Evolutionary conservation across 2,113 vertebrate genomes (phyloP), one percentile per base, ranked within the genome.

Genomic region (Eurypyga helias): DNA sequence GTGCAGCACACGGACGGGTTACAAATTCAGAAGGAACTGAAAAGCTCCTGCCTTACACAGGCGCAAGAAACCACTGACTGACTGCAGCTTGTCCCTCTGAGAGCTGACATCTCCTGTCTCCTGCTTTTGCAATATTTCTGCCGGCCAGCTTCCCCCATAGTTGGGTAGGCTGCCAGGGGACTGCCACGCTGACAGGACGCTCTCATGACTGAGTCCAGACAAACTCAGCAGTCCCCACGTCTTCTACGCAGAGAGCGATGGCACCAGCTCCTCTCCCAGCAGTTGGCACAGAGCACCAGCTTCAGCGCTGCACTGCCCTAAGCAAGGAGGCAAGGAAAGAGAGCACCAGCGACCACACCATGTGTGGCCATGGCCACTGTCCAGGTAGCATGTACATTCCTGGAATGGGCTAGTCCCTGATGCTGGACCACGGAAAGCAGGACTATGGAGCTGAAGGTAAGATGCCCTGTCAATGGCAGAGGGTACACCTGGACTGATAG

Each of bases 281-380:
- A 85, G 34, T 19, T 3, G 2, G 10, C 48, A 49, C 3, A 34
- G 34, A 62, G 43, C 31, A 85, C 0, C 0, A 54, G 33, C 14
- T 41, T 54, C 18, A 67, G n/a, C 31, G 38, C 43, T 61, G 49
- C 49, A 18, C 43, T 55, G 43, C 19, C 13, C 60, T n/a, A 13
- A 34, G 62, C 34, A 49, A 67, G 25, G 25, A 69, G 12, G 3
- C 26, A 36, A 90, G 43, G 23, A 66, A 25, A 16, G 41, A 45
- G 36, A 60, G 19, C 16, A 33, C 17, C 2, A 2, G 77, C 11
- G 34, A 13, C 38, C 38, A 10, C 21, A 11, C 1, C 3, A 0
- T 49, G 29, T 11, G 14, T 61, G 43, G 17, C 79, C 41, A n/a
- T 14, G 33, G 38, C 38, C 38, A 33, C 51, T 31, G 13, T 18